Base-by-base conservation (phyloP, 2,888 invertebrate genomes). In the Eupithecia exiguata region DNA sequence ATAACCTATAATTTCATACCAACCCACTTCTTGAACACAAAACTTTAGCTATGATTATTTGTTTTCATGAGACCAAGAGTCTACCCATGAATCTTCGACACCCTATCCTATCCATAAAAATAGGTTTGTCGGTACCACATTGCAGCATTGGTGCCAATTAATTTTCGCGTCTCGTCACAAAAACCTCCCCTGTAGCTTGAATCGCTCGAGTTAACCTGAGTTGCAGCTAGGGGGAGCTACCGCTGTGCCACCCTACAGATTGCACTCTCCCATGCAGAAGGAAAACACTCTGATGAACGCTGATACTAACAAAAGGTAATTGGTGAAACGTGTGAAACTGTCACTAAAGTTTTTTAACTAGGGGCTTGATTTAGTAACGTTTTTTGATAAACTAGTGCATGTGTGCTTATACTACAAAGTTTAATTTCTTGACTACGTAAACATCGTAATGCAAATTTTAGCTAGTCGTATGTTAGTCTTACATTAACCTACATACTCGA, bases 151-250 rank as follows among this genome's bases (percentile, higher is more conserved):
- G 6, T 6, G 18, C 0, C 49, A 53, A 53, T 53, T 21, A 53
- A 61, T 67, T 62, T 46, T 62, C 9, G 43, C 16, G 36, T 71
- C 68, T 46, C 46, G 62, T 61, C 40, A 35, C n/a, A n/a, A 16
- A 71, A 61, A 18, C n/a, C n/a, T 62, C 43, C 25, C 62, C 9
- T 10, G 46, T 5, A n/a, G 25, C 43, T 25, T 35, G 21, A 25
- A 21, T 36, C 68, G 71, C 71, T 61, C n/a, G 68, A 71, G 61
- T 68, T 68, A 68, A 68, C 68, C 58, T 67, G 68, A 21, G 71
- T 40, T 71, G 82, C 86, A 38, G 16, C 25, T 7, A 66, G 66
- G 66, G 40, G 40, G 85, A 81, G 79, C 25, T 58, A 58, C 1
- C 58, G 12, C 25, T 58, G 58, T 25, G 25, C 78, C 80, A 78